Evolutionary conservation across 2,888 invertebrate genomes (phyloP), one percentile per base, ranked within the genome.

Genomic region (Drosophila bunnanda): DNA sequence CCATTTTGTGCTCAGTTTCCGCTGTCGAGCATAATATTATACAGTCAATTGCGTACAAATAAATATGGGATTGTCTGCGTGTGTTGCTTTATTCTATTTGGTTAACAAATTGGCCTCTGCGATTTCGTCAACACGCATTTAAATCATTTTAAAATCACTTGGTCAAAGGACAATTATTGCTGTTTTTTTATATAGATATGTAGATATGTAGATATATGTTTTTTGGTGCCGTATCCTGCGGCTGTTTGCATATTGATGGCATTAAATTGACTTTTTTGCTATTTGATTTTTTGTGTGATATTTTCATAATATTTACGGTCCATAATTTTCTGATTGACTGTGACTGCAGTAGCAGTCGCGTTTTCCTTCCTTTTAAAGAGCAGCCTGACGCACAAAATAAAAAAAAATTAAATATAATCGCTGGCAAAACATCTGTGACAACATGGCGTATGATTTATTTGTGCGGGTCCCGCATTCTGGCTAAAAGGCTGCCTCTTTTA

Each of bases 1-100:
- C 87, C 86, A 88, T 89, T 86, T 88, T 84, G 89, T 71, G 88
- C 75, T 70, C 85, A 74, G 73, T 84, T 84, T 72, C 68, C 75
- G 70, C 41, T 54, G 39, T 41, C 46, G 4, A n/a, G 46, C 32
- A 20, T 8, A n/a, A 12, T 30, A 25, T 41, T 25, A 22, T 20
- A 22, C 25, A 20, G 22, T 30, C 38, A 25, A 28, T 53, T 48
- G 39, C 44, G 46, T 30, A 38, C 41, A 55, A 38, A 70, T 65
- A 56, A 55, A 74, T 58, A 60, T 39, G 67, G 17, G 25, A 25
- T 25, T 54, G 55, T 46, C 38, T 15, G 39, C 20, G 8, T 43
- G 43, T 22, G 7, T 43, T 22, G 46, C 41, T 12, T 41, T 22
- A 53, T 55, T 39, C 28, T 15, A 41, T 60, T 41, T 43, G 48